A percentile compares a stretch with the other conserved stretches of the same genome.
Conservation (phyloP, 1,140 invertebrate species). For the Ladona fulva region DNA sequence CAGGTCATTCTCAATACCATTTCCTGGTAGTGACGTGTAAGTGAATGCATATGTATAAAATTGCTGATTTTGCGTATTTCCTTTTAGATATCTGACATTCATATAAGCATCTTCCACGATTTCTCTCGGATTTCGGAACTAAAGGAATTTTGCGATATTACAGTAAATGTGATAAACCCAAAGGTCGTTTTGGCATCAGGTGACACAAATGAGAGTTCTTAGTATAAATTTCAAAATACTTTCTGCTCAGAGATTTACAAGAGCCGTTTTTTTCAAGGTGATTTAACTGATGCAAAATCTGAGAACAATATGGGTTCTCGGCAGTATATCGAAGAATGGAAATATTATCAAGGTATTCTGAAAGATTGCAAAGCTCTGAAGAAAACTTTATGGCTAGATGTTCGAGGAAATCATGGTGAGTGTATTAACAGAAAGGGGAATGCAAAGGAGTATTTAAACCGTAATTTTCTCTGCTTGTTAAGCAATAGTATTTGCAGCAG, state of each 20-base stretch:
- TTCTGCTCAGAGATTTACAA: not conserved
- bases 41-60: no score
- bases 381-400: conserved; percentile 77
- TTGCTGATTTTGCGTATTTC: no score
- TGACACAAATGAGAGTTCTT: conserved; percentile 37
- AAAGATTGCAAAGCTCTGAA: conserved; percentile 54
- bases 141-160: conserved; percentile 67
- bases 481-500: no score
- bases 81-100: conserved; percentile 75
- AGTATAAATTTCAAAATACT: no score
- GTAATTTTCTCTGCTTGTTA: no score
- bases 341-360: conserved; percentile 64
- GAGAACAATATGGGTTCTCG: conserved; percentile 67
- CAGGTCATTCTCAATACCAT: conserved; percentile 47
- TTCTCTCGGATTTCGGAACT: conserved; percentile 63
- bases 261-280: conserved; percentile 44
- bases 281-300: conserved; percentile 83
- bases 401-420: conserved; percentile 90
- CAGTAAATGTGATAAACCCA: conserved; percentile 65
- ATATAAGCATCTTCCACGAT: conserved; percentile 80
- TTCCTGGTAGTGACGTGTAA: no score
- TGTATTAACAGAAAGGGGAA: conserved; percentile 11
- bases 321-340: conserved; percentile 79
- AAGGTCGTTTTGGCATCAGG: conserved; percentile 72
- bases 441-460: no score